These are phyloP conservation scores for Brachionus sp. DNA, from an alignment of 1,140 invertebrate genomes.

Conservation along the genomic window DNA sequence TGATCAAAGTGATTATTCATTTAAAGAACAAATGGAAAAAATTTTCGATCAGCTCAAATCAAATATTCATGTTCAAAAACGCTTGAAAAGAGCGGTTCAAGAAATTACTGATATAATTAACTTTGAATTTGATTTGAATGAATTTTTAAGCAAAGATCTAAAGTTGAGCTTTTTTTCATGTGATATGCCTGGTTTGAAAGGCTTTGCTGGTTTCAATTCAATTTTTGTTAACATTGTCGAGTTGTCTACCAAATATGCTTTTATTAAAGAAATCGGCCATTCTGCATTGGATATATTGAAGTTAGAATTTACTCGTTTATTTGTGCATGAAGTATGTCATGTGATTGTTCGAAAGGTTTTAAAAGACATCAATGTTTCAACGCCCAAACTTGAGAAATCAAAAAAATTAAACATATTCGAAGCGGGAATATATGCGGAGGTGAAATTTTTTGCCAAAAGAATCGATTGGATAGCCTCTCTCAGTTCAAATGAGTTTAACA, in stretches of 20 bases:
- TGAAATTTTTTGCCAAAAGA: neutral
- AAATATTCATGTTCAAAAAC: neutral
- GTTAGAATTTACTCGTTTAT: slow-evolving; percentile 2
- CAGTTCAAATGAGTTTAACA: neutral
- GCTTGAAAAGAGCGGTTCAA: neutral
- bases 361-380: slow-evolving; percentile 5
- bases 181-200: neutral
- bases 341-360: slow-evolving; percentile 4
- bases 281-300: neutral
- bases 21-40: neutral
- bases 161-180: neutral
- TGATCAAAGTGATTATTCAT: neutral
- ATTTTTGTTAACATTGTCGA: neutral
- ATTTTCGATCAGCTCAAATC: neutral
- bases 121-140: neutral
- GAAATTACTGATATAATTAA: neutral
- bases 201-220: neutral
- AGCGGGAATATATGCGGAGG: neutral
- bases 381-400: neutral
- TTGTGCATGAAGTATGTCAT: neutral
- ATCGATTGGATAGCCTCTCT: neutral
- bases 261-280: neutral
- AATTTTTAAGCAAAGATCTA: neutral
- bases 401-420: slow-evolving; percentile 14
- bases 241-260: neutral